These are phyloP conservation scores for Sinodicranocentrus sp. DNA, from an alignment of 2,888 invertebrate genomes.

Conservation along the genomic window DNA sequence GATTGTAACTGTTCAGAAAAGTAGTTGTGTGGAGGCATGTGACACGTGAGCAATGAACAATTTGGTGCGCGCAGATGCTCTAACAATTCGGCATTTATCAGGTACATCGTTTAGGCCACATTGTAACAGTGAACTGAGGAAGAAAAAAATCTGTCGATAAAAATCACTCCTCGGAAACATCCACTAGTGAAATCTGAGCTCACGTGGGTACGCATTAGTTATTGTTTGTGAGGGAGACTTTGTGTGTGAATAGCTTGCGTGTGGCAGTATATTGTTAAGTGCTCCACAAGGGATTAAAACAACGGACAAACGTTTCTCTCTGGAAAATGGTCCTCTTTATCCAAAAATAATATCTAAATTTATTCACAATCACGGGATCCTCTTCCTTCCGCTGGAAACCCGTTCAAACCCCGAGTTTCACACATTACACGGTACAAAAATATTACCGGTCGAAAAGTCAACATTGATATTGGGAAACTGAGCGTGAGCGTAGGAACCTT, in stretches of 20 bases:
- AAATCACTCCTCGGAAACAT: background rate
- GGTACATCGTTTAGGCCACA: too few species aligned
- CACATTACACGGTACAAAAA: background rate
- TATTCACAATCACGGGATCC: constrained; percentile 60
- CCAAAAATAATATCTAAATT: constrained; percentile 5
- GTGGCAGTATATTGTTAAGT: background rate
- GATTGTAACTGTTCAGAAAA: too few species aligned
- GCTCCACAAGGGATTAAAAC: background rate
- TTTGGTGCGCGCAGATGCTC: too few species aligned
- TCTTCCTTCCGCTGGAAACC: constrained; percentile 56
- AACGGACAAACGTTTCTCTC: constrained; percentile 45
- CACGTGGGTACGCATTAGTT: constrained; percentile 1
- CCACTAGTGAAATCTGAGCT: background rate
- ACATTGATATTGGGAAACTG: background rate
- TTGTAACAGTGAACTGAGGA: too few species aligned
- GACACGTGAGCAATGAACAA: too few species aligned
- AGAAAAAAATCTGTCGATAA: too few species aligned
- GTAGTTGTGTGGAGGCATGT: too few species aligned
- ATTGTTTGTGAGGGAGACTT: background rate
- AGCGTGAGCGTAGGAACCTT: background rate
- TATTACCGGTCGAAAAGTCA: constrained; percentile 29
- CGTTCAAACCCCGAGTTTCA: too few species aligned
- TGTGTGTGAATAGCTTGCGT: background rate
- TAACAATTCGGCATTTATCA: too few species aligned
- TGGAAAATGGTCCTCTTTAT: constrained; percentile 6